These are phyloP conservation scores for Paraplagusia blochii DNA, from an alignment of 2,113 vertebrate species.

Conservation along the genomic window DNA sequence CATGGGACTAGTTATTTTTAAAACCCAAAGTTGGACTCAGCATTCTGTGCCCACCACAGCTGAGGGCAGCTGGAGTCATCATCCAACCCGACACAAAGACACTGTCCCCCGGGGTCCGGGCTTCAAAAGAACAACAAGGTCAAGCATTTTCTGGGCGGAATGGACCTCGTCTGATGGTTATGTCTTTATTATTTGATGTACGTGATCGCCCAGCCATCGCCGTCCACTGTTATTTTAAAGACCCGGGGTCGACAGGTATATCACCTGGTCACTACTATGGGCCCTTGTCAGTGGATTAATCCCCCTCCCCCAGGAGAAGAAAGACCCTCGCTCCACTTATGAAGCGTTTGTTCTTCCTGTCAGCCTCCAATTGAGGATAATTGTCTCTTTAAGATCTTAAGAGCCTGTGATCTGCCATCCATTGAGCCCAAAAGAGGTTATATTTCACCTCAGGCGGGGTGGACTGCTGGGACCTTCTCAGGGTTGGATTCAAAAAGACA, in stretches of 20 bases:
- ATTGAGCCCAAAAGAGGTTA: constrained; percentile 65
- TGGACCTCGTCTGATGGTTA: constrained; percentile 16
- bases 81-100: constrained; percentile 56
- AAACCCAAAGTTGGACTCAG: constrained; percentile 55
- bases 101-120: constrained; percentile 44
- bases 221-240: constrained; percentile 23
- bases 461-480: constrained; percentile 3
- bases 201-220: constrained; percentile 52
- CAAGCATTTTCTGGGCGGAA: constrained; percentile 50
- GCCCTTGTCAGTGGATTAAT: constrained; percentile 48
- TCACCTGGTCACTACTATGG: constrained; percentile 55
- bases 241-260: constrained; percentile 23
- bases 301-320: constrained; percentile 47
- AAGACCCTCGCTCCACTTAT: constrained; percentile 66
- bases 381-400: constrained; percentile 76
- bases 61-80: constrained; percentile 57
- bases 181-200: constrained; percentile 24
- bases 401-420: constrained; percentile 78
- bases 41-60: constrained; percentile 53
- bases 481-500: not conserved
- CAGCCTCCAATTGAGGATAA: constrained; percentile 79
- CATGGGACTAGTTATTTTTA: constrained; percentile 66
- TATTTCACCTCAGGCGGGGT: constrained; percentile 57
- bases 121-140: constrained; percentile 67
- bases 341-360: constrained; percentile 76